phyloP scores from a whole-genome alignment of 2,888 invertebrate genomes.

The Yponomeuta plumbellus region DNA sequence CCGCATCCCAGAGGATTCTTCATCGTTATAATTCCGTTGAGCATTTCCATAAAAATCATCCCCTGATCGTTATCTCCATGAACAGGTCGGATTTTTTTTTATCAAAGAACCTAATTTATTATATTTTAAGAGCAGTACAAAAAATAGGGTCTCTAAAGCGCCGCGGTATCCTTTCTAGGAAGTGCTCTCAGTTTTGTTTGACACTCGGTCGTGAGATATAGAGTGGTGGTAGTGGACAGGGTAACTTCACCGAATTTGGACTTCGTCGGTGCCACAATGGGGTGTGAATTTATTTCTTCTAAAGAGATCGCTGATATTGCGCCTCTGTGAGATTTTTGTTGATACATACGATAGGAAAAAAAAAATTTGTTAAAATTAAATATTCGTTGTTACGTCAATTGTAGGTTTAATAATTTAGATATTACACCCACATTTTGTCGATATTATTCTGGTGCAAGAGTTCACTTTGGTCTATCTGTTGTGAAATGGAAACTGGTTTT shows the following conservation, averaged over 20 bases:
- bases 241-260: conserved; percentile 48
- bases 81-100: conserved; percentile 74
- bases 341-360: too few species aligned
- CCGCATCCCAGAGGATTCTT: conserved; percentile 70
- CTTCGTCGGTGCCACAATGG: conserved; percentile 46
- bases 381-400: too few species aligned
- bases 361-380: too few species aligned
- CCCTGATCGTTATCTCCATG: conserved; percentile 67
- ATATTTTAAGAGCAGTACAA: conserved; percentile 63
- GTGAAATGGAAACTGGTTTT: too few species aligned
- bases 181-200: conserved; percentile 66
- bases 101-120: conserved; percentile 71
- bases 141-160: conserved; percentile 67
- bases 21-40: conserved; percentile 71
- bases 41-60: conserved; percentile 74
- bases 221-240: conserved; percentile 50
- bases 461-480: too few species aligned
- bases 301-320: conserved; percentile 36
- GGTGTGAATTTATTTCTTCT: conserved; percentile 59
- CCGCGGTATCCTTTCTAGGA: conserved; percentile 72
- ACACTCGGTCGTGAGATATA: conserved; percentile 70
- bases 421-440: too few species aligned
- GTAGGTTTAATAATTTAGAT: too few species aligned
- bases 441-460: too few species aligned
- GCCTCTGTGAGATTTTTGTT: conserved; percentile 22